A percentile compares a stretch with the other conserved stretches of the same genome.
Evolutionary conservation across 2,113 vertebrate genomes (phyloP).

Genomic region (Megalops atlanticus): DNA sequence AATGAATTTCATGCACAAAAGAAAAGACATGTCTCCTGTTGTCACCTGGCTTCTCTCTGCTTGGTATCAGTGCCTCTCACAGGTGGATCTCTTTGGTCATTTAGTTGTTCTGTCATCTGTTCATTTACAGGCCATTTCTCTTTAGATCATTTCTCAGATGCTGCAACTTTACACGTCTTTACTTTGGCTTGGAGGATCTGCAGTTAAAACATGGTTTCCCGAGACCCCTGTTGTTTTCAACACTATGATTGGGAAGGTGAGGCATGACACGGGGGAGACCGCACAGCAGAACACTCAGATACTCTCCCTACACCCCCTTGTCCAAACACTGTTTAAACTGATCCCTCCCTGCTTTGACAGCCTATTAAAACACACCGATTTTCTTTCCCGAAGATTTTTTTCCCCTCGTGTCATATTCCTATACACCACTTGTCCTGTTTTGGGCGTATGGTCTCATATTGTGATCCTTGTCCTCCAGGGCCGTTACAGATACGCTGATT

Average conservation of each 20-base stretch:
- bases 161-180: too few species aligned
- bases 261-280: neutral
- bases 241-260: too few species aligned
- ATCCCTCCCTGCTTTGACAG: neutral
- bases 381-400: too few species aligned
- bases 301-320: neutral
- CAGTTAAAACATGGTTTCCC: too few species aligned
- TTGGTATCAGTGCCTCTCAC: too few species aligned
- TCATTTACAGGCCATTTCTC: too few species aligned
- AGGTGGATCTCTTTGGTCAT: neutral
- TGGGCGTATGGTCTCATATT: neutral
- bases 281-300: neutral
- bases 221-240: too few species aligned
- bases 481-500: constrained; percentile 7
- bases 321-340: neutral
- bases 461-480: neutral
- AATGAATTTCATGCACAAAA: neutral
- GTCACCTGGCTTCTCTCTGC: too few species aligned
- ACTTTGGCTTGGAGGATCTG: neutral
- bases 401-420: constrained; percentile 3
- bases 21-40: too few species aligned
- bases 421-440: neutral
- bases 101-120: too few species aligned
- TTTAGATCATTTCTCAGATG: too few species aligned
- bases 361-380: neutral